Base-by-base conservation (phyloP, 2,113 vertebrate genomes). In the Macquaria australasica region DNA sequence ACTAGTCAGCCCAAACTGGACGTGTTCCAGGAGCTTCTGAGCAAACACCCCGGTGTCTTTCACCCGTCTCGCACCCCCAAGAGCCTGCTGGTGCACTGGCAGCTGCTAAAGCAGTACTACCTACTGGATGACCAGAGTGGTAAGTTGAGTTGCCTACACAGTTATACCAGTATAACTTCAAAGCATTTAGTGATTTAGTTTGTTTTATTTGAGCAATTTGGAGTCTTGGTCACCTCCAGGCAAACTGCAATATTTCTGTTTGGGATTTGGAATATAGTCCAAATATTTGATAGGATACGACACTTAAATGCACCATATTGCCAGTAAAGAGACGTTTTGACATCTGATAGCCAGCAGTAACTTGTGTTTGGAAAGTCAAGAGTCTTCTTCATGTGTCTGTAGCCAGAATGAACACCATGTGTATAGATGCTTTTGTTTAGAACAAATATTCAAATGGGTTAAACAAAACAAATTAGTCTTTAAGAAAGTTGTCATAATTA, bases 81-180 rank as follows among this genome's bases (percentile, higher is more conserved):
- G 93, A 97, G 97, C 74, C 94, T 99, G 77, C 96, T 98, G 95
- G 95, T 98, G 2, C 98, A 99, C 91, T 99, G 98, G 98, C 98
- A 99, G 92, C 97, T 99, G 64, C 96, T 99, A 89, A 99, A 99
- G 84, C 98, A 99, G 91, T 98, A 99, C 88, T 98, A 98, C 94
- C 94, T 99, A 53, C 95, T 99, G 80, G 97, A 98, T 9, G 98
- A 99, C 87, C 98, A 99, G 93, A 99, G 97, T 69, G 98, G 98
- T 99, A 92, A 88, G 93, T 86, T 73, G 2, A 23, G 15, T 14
- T 48, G 7, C 41, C 28, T 37, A 3, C 59, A 28, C n/a, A 34
- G 31, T 76, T 20, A n/a, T 50, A 45, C n/a, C 7, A 8, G 23
- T 41, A 12, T 43, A 8, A 56, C 25, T 45, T 39, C 23, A 63